Evolutionary conservation across 2,888 invertebrate species (phyloP), one percentile per base, ranked within the genome.

Genomic region (Linnaemya vulpina): DNA sequence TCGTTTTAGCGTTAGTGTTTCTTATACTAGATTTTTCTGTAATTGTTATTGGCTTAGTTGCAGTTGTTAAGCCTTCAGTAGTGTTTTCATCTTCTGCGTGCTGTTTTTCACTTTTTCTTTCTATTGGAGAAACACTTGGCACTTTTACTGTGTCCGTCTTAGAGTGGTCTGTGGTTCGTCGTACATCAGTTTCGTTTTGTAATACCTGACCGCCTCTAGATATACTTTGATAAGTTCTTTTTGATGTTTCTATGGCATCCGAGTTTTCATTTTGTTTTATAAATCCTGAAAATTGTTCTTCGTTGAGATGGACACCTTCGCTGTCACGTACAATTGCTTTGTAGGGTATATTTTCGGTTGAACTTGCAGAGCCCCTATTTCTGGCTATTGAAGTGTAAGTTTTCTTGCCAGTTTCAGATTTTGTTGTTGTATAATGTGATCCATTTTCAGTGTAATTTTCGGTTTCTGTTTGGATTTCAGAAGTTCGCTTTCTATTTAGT

Each of bases 251-350:
- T 53, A 40, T 63, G 11, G 40, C 15, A 4, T 53, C 63, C 3
- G 25, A 11, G 46, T 55, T 58, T 3, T 4, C 43, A 0, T 22
- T 13, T 13, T 87, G 83, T 35, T 87, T 87, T 4, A 87, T 75
- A 60, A 90, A 90, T 11, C 87, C 87, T 0, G 90, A 90, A 15
- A 83, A 82, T 20, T 87, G 76, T 0, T 86, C 87, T n/a, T 89
- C 86, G 8, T 68, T 88, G 0, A 90, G 73, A 17, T 88, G 87
- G 0, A 88, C 55, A 0, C 88, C 88, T 9, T 78, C 84, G 4
- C 70, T 87, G 30, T 84, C 81, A 0, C 89, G 88, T 13, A 84
- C 78, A 46, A 90, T 88, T 5, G 89, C 81, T 13, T 89, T 87
- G 40, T 90, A 89, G 30, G 87, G 88, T 58, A 90, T 87, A 63